These are phyloP conservation scores for Agrypnia vestita DNA, from an alignment of 1,140 invertebrate species.

Conservation along the genomic window DNA sequence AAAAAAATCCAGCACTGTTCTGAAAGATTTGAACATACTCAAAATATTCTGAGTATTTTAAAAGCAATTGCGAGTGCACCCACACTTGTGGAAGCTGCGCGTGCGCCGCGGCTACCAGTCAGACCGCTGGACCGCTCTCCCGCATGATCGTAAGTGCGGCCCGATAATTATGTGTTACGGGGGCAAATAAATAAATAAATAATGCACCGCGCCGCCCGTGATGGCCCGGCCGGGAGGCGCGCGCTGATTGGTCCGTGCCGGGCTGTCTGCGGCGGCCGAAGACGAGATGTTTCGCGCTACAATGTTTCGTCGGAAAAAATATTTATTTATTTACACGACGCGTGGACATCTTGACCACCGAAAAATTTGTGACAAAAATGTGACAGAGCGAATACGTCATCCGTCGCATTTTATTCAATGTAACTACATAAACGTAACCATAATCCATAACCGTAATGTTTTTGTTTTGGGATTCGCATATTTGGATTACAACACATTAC, in stretches of 20 bases:
- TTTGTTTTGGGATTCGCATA: too few relatives aligned
- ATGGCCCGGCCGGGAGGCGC: constrained; percentile 2
- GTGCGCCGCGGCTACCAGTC: neutral
- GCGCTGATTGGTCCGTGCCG: constrained; percentile 13
- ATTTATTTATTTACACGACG: too few relatives aligned
- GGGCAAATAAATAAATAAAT: constrained; percentile 44
- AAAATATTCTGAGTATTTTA: neutral
- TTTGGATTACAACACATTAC: too few relatives aligned
- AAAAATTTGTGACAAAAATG: too few relatives aligned
- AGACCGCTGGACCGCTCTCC: neutral
- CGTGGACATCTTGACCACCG: too few relatives aligned
- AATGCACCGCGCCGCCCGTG: constrained; percentile 31
- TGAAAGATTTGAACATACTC: too few relatives aligned
- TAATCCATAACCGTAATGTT: too few relatives aligned
- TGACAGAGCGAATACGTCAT: too few relatives aligned
- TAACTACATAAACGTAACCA: too few relatives aligned
- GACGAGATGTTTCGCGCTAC: neutral
- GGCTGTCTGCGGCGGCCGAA: neutral
- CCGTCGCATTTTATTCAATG: too few relatives aligned
- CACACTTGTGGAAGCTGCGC: neutral
- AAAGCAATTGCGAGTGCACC: neutral
- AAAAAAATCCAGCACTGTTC: too few relatives aligned
- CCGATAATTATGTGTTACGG: constrained; percentile 36
- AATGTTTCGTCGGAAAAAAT: too few relatives aligned
- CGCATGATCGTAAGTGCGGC: constrained; percentile 32